Percentiles rank a stretch among this genome's conserved stretches.
Conservation (phyloP, 1,140 invertebrate species). For the Mya arenaria region DNA sequence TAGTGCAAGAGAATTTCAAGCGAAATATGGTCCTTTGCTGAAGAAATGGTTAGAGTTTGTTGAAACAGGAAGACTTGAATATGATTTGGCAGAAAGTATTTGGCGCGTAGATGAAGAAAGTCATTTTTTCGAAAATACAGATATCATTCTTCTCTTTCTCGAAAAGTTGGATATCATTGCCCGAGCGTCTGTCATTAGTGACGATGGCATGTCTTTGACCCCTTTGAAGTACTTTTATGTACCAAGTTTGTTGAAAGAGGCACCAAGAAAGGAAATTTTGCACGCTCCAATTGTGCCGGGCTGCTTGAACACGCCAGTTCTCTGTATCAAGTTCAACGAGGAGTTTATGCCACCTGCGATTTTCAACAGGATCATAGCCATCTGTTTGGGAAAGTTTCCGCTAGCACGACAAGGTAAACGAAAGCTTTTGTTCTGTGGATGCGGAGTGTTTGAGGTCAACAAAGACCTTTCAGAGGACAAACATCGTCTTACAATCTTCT, state of each 20-base stretch:
- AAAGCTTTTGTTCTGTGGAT: constrained; percentile 34
- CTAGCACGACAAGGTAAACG: constrained; percentile 8
- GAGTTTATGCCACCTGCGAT: constrained; percentile 37
- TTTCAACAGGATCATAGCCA: constrained; percentile 12
- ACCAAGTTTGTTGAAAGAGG: constrained; percentile 24
- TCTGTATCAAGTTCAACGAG: constrained; percentile 18
- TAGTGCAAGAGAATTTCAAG: constrained; percentile 4
- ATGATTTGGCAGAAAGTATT: constrained; percentile 8
- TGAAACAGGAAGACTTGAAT: not conserved
- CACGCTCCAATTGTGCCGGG: not conserved
- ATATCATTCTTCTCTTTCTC: constrained; percentile 16
- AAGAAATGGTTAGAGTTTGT: constrained; percentile 21
- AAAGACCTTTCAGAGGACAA: constrained; percentile 1
- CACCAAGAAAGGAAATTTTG: not conserved
- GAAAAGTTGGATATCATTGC: constrained; percentile 41
- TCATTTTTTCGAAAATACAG: constrained; percentile 12
- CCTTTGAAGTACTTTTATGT: constrained; percentile 29
- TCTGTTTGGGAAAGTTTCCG: constrained; percentile 35
- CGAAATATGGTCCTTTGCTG: constrained; percentile 14
- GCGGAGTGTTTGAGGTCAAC: constrained; percentile 31
- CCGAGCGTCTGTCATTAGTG: not conserved
- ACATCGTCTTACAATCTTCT: constrained; percentile 20
- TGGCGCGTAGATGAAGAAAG: constrained; percentile 5
- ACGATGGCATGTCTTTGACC: not conserved
- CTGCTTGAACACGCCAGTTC: not conserved